Conservation (phyloP, 2,888 invertebrate species). For the Augochlorella aurata region DNA sequence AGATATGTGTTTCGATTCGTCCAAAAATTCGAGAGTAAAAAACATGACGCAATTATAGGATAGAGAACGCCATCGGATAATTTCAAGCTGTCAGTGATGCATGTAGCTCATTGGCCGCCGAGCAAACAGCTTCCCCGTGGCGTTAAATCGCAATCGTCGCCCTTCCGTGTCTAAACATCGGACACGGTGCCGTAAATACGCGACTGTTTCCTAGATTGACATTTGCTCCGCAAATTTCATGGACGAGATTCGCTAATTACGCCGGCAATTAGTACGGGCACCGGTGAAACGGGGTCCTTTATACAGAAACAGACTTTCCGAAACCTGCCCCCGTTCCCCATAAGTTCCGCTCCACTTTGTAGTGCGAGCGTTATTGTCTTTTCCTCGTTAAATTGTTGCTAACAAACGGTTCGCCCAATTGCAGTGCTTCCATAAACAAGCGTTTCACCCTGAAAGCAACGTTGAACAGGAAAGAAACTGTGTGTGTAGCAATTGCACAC, state of each 20-base stretch:
- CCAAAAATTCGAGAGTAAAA: neutral
- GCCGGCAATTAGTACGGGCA: constrained; percentile 23
- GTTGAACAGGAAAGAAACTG: neutral
- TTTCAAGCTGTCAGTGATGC: constrained; percentile 6
- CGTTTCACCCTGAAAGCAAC: neutral
- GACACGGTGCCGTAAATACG: constrained; percentile 7
- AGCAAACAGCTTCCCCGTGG: constrained; percentile 5
- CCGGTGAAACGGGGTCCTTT: constrained; percentile 2
- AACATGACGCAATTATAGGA: neutral
- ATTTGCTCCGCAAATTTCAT: constrained; percentile 26
- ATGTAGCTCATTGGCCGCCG: neutral
- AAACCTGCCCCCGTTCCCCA: constrained; percentile 8
- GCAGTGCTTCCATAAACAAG: neutral
- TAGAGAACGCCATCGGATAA: neutral
- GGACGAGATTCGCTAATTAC: constrained; percentile 28
- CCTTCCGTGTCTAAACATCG: constrained; percentile 26
- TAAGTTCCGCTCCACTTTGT: constrained; percentile 2
- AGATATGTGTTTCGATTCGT: too few relatives aligned
- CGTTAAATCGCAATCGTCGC: constrained; percentile 13
- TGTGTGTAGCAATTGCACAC: neutral
- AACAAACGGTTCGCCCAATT: neutral
- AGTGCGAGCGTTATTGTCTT: neutral
- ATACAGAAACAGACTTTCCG: constrained; percentile 8
- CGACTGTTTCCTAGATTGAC: constrained; percentile 25
- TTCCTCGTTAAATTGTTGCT: neutral